A percentile compares a stretch with the other conserved stretches of the same genome.
Conservation (phyloP, 2,113 vertebrate species). For the Gallinago media region DNA sequence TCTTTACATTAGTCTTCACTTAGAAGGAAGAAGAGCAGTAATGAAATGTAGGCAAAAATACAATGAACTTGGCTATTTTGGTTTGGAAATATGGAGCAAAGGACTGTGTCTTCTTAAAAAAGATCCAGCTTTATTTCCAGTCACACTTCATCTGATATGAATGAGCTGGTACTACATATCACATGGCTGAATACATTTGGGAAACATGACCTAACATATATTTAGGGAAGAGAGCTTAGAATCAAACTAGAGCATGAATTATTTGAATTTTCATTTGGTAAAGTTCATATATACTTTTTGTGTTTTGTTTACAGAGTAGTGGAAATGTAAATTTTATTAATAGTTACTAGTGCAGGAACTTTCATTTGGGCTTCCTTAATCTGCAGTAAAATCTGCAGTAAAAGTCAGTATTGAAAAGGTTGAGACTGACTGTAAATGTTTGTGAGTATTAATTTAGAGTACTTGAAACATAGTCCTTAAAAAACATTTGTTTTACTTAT, state of each 20-base stretch:
- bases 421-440: not conserved
- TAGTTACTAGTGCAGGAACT: not conserved
- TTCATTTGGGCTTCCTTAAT: not conserved
- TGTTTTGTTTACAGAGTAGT: not conserved
- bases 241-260: not conserved
- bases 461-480: not conserved
- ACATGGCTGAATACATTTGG: constrained; percentile 69
- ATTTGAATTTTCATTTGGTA: not conserved
- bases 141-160: constrained; percentile 75
- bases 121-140: constrained; percentile 69
- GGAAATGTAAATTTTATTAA: not conserved
- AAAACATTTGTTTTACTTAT: not conserved
- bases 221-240: constrained; percentile 14
- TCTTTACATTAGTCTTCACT: constrained; percentile 75
- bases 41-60: constrained; percentile 69
- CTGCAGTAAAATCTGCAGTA: not conserved
- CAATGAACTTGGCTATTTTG: constrained; percentile 70
- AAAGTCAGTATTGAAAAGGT: not conserved
- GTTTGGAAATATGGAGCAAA: constrained; percentile 70
- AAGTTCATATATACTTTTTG: not conserved
- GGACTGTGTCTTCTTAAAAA: constrained; percentile 63
- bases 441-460: not conserved
- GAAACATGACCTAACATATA: constrained; percentile 58
- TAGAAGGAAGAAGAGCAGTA: constrained; percentile 62
- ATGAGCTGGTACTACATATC: constrained; percentile 66